Percentiles rank a stretch among this genome's conserved stretches.
These are phyloP conservation scores for Vulpes ferrilata DNA, from an alignment of 2,113 vertebrate species.

Conservation along the genomic window DNA sequence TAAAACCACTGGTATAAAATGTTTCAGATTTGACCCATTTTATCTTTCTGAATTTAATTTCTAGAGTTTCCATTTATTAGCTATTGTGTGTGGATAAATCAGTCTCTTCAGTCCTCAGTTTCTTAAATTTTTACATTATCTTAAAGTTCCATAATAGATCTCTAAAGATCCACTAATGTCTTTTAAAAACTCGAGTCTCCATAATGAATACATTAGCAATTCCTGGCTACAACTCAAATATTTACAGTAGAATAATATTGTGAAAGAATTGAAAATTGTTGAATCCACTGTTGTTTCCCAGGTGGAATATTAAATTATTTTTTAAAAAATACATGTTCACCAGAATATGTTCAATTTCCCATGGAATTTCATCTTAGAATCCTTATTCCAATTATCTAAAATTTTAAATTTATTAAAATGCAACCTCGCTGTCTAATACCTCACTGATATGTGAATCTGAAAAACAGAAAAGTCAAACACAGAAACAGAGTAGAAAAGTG, in stretches of 20 bases:
- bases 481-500: neutral
- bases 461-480: neutral
- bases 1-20: neutral
- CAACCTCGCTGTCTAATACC: neutral
- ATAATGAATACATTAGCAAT: neutral
- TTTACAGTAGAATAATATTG: neutral
- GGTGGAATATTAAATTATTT: neutral
- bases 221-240: neutral
- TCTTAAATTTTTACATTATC: neutral
- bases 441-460: neutral
- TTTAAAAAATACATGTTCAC: neutral
- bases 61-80: neutral
- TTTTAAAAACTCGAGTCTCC: slow-evolving; percentile 1
- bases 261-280: neutral
- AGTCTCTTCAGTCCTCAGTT: neutral
- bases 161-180: neutral
- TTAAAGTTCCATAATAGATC: neutral
- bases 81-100: neutral
- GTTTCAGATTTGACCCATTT: neutral
- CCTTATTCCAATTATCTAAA: neutral
- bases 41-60: neutral
- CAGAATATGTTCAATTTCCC: neutral
- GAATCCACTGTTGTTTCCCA: neutral
- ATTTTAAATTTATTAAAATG: slow-evolving; percentile 6
- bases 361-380: neutral